Evolutionary conservation across 2,797 vertebrate genomes (phyloP), one percentile per base, ranked within the genome.

Genomic region (Chromis chromis): DNA sequence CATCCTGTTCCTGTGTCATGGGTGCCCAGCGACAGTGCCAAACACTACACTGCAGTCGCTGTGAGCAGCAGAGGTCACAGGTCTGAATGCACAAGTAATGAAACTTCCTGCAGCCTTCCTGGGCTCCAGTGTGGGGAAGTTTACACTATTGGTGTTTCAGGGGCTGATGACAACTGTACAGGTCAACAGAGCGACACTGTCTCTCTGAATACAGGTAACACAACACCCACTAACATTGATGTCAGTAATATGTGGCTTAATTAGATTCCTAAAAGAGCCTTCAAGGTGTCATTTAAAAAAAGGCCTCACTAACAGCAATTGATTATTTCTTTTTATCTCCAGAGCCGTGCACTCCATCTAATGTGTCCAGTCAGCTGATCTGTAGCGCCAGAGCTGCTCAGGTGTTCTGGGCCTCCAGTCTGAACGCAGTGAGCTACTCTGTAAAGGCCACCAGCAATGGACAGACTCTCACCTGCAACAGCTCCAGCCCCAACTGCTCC

Each of bases 51-150:
- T 4, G 92, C 87, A 31, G 71, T 80, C 0, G 93, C 91, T 53
- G 33, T 78, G 73, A 76, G 89, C 56, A 24, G 57, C 11, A 0
- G 53, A n/a, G 92, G 81, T 56, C 84, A 91, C 56, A 79, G 6
- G 22, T 73, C 83, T 22, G 33, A 63, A 25, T 95, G 94, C 60
- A 78, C 25, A 1, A 86, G 90, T 59, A 89, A 70, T 28, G 8
- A 17, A 22, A 92, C 89, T 1, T 69, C 59, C 62, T 95, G 94
- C 72, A 70, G 64, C 78, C 84, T 94, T 21, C 13, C 70, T 1
- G 60, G 58, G 40, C 87, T 95, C 40, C 82, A 46, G 13, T 95
- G 94, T 61, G 92, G 94, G 17, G 79, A 92, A 48, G 71, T 71
- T 64, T 95, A 95, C 80, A 88, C 22, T 3, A 69, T 94, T 6